These are phyloP conservation scores for Nothoprocta pentlandii DNA, from an alignment of 2,113 vertebrate species.

Conservation along the genomic window DNA sequence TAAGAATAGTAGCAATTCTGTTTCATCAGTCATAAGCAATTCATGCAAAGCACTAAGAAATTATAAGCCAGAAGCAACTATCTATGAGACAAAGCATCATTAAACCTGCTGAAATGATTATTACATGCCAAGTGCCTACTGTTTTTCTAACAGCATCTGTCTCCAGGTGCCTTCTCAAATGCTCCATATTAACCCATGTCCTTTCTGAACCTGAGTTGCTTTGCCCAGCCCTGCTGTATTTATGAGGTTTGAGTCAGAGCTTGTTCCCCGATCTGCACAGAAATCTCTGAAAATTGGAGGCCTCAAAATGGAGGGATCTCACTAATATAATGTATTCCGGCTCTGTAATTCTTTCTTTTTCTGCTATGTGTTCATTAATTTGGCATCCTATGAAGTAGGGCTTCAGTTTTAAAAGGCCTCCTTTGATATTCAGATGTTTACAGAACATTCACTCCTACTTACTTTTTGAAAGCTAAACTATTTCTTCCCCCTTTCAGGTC, in stretches of 20 bases:
- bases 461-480: neutral
- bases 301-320: neutral
- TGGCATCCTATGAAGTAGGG: constrained; percentile 31
- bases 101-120: constrained; percentile 21
- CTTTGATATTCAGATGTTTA: constrained; percentile 62
- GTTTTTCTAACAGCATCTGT: constrained; percentile 25
- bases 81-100: constrained; percentile 12
- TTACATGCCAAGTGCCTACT: neutral
- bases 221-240: neutral
- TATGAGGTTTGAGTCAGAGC: neutral
- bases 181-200: neutral
- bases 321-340: neutral
- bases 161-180: constrained; percentile 41
- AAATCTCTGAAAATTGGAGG: neutral
- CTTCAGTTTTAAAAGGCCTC: constrained; percentile 9
- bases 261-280: neutral
- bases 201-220: neutral
- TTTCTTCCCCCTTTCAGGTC: neutral
- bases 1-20: neutral
- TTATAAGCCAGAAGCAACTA: constrained; percentile 13
- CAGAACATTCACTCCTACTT: constrained; percentile 4
- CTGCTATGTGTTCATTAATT: constrained; percentile 19
- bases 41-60: neutral
- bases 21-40: neutral
- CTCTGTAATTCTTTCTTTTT: neutral